Conservation (phyloP, 2,888 invertebrate genomes). For the Nasonia oneida region DNA sequence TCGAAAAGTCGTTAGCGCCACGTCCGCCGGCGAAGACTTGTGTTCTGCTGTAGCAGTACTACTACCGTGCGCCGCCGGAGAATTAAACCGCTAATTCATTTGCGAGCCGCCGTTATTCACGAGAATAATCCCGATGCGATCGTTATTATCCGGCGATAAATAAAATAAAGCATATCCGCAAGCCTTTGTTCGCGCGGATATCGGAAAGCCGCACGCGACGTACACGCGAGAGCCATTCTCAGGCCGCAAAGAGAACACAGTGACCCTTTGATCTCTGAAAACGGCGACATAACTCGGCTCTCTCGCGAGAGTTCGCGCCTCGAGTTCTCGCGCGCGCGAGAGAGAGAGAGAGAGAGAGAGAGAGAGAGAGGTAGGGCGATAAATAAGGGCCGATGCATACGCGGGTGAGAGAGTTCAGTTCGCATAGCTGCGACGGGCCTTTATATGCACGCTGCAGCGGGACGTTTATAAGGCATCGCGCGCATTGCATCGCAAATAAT, state of each 20-base stretch:
- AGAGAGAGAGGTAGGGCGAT: slow-evolving; percentile 59
- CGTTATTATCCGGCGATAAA: too few species aligned
- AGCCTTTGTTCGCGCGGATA: slow-evolving; percentile 52
- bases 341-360: too few species aligned
- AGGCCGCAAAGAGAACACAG: not conserved
- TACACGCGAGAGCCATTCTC: not conserved
- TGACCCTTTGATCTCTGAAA: slow-evolving; percentile 66
- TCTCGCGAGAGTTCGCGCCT: too few species aligned
- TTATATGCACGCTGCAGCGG: slow-evolving; percentile 8
- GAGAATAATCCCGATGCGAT: too few species aligned
- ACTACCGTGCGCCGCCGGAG: too few species aligned
- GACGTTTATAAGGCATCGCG: slow-evolving; percentile 65
- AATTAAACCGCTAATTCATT: too few species aligned
- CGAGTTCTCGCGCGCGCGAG: too few species aligned
- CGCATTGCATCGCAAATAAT: slow-evolving; percentile 69
- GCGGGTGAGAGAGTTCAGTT: not conserved
- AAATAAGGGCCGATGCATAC: slow-evolving; percentile 67
- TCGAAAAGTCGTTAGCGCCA: slow-evolving; percentile 78
- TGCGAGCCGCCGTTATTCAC: too few species aligned
- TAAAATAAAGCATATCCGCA: not conserved
- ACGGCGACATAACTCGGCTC: slow-evolving; percentile 67
- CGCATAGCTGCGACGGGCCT: not conserved
- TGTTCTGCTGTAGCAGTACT: slow-evolving; percentile 40
- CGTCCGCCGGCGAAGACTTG: slow-evolving; percentile 69
- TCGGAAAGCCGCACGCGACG: slow-evolving; percentile 23